phyloP scores from a whole-genome alignment of 2,113 vertebrate genomes.

The Gallinago jamesoni region DNA sequence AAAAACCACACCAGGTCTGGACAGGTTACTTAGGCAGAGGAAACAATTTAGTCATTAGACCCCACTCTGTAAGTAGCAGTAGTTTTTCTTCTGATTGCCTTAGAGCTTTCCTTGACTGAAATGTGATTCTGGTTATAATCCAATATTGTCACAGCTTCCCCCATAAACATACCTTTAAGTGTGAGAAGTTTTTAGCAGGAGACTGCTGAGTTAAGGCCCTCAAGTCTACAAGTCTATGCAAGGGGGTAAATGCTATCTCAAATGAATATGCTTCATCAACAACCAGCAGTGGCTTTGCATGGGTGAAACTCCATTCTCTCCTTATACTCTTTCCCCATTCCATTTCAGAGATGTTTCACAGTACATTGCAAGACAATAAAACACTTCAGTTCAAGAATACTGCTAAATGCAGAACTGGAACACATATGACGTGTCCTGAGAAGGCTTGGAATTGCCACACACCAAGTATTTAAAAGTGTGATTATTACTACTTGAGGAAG shows the following conservation, averaged over 20 bases:
- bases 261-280: neutral
- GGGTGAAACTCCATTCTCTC: neutral
- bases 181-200: neutral
- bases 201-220: neutral
- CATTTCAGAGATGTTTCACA: neutral
- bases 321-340: neutral
- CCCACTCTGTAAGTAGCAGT: neutral
- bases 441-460: neutral
- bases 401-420: neutral
- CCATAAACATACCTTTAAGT: neutral
- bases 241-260: neutral
- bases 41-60: neutral
- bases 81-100: neutral
- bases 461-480: neutral
- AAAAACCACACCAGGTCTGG: neutral
- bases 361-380: neutral
- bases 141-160: neutral
- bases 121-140: neutral
- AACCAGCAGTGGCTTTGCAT: neutral
- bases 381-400: neutral
- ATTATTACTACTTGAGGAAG: neutral
- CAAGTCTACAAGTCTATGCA: neutral
- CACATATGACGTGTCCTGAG: rapidly evolving
- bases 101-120: neutral
- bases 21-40: neutral